phyloP scores from a whole-genome alignment of 35 echinoderm and acorn worm species.

The Apostichopus japonicus region DNA sequence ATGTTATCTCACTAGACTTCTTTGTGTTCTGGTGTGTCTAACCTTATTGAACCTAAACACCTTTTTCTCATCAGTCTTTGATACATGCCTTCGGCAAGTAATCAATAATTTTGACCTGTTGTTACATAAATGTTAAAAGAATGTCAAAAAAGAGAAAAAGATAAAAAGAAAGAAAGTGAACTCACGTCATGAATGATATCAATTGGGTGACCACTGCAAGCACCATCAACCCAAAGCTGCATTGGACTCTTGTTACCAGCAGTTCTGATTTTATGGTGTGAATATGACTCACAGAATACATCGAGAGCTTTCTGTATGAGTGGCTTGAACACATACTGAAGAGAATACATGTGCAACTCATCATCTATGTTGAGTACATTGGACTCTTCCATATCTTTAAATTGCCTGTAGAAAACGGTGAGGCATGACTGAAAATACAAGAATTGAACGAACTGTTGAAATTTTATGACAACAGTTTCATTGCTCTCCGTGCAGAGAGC shows the following conservation, averaged over 20 bases:
- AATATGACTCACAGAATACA: not conserved
- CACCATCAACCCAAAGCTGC: constrained; percentile 14
- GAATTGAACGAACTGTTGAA: no score
- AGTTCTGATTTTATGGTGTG: constrained; percentile 27
- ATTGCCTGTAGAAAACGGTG: not conserved
- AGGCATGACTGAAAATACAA: constrained; percentile 5
- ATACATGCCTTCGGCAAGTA: no score
- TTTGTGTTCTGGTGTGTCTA: no score
- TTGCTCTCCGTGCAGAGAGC: no score
- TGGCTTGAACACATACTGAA: constrained; percentile 13
- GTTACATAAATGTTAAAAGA: no score
- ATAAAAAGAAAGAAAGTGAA: not conserved
- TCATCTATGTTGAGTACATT: not conserved
- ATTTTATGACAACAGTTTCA: no score
- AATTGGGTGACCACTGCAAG: not conserved
- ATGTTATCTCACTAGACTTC: no score
- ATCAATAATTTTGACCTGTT: no score
- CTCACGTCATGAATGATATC: not conserved
- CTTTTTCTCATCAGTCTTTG: no score
- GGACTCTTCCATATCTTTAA: not conserved
- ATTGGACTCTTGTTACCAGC: constrained; percentile 15
- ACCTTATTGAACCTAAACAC: no score
- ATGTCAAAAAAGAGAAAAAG: no score
- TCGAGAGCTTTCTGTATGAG: not conserved
- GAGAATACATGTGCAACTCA: not conserved